A percentile compares a stretch with the other conserved stretches of the same genome.
These are phyloP conservation scores for Corbicula japonica DNA, from an alignment of 2,888 invertebrate genomes.

Conservation along the genomic window DNA sequence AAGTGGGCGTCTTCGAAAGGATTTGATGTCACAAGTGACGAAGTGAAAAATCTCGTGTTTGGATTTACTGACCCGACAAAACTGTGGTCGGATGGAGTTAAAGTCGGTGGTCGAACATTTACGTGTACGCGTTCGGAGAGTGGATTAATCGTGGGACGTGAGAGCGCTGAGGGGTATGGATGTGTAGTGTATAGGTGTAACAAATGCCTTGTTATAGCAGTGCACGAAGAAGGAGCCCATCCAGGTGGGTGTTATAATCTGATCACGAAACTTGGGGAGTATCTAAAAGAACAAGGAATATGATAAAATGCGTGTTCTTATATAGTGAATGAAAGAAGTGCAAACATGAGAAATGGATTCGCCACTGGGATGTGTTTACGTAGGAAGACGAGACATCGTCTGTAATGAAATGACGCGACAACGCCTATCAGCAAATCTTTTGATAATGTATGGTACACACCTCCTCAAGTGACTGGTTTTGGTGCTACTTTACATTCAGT, in stretches of 20 bases:
- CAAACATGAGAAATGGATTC: too few species aligned
- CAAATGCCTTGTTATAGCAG: conserved; percentile 72
- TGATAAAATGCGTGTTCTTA: too few species aligned
- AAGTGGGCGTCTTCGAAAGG: conserved; percentile 73
- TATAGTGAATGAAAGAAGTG: too few species aligned
- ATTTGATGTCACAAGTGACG: conserved; percentile 65
- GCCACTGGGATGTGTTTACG: too few species aligned
- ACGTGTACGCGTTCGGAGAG: conserved; percentile 73
- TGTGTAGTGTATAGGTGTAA: conserved; percentile 75
- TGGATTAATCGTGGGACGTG: conserved; percentile 71
- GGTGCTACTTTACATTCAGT: too few species aligned
- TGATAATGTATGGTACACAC: too few species aligned
- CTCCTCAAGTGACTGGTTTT: too few species aligned
- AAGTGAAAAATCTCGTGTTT: conserved; percentile 66
- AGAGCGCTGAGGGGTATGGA: conserved; percentile 71
- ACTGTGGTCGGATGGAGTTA: conserved; percentile 71
- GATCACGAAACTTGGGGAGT: conserved; percentile 76
- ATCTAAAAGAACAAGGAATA: conserved; percentile 75
- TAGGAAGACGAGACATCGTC: too few species aligned
- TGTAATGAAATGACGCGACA: too few species aligned
- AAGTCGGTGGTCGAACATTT: conserved; percentile 63
- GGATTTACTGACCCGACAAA: conserved; percentile 74
- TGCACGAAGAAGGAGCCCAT: conserved; percentile 75
- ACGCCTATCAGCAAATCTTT: too few species aligned
- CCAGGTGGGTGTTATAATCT: conserved; percentile 76